Conservation (phyloP, 1,140 invertebrate species). For the Lamellibrachia luymesi region DNA sequence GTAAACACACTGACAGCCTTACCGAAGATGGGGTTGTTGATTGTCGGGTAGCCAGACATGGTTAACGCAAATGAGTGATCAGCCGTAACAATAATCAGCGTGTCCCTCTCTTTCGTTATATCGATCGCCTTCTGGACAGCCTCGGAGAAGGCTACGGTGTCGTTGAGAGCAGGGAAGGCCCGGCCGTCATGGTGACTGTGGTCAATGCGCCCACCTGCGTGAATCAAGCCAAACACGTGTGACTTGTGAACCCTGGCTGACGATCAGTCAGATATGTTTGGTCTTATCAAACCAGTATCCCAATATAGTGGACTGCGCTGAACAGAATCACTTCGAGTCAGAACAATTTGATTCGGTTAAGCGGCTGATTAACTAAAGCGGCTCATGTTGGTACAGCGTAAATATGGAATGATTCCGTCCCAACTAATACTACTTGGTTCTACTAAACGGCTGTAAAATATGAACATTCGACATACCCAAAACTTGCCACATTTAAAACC, state of each 20-base stretch:
- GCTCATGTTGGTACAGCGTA: too few relatives aligned
- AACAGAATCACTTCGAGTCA: too few relatives aligned
- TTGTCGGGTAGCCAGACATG: conserved; percentile 46
- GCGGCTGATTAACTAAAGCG: too few relatives aligned
- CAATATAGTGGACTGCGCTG: too few relatives aligned
- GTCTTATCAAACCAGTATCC: too few relatives aligned
- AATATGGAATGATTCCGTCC: too few relatives aligned
- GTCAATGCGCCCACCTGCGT: conserved; percentile 69
- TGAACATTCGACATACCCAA: too few relatives aligned
- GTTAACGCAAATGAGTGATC: conserved; percentile 70
- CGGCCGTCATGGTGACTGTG: conserved; percentile 80
- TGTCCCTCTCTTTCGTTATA: conserved; percentile 66
- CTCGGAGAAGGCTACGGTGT: conserved; percentile 75
- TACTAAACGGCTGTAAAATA: too few relatives aligned
- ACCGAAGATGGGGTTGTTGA: conserved; percentile 34
- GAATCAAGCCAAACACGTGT: not conserved
- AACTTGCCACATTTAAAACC: too few relatives aligned
- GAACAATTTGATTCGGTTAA: too few relatives aligned
- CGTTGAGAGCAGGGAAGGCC: conserved; percentile 75
- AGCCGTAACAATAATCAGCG: conserved; percentile 84
- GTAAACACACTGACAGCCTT: not conserved
- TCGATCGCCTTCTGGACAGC: conserved; percentile 65
- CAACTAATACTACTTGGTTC: too few relatives aligned
- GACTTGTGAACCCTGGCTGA: conserved; percentile 57
- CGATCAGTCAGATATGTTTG: not conserved